phyloP scores from a whole-genome alignment of 2,888 invertebrate genomes.

The Aleiodes testaceus region DNA sequence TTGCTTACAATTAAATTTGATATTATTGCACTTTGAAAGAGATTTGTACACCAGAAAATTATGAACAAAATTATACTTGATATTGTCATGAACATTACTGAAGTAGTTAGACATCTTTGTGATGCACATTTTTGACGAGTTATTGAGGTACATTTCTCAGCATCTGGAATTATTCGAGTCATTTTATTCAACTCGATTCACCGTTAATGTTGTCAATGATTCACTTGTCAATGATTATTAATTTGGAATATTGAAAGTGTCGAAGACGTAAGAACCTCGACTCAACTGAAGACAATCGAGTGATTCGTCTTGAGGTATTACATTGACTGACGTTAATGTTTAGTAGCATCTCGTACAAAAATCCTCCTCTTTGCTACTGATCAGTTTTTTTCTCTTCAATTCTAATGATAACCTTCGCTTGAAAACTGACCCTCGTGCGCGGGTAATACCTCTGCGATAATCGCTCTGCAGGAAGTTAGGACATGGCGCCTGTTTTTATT shows the following conservation, averaged over 20 bases:
- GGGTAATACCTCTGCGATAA: slow-evolving; percentile 60
- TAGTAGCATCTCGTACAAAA: slow-evolving; percentile 60
- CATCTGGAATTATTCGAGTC: slow-evolving; percentile 48
- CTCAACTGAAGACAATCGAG: slow-evolving; percentile 11
- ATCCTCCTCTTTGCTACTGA: slow-evolving; percentile 50
- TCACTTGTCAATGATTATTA: slow-evolving; percentile 2
- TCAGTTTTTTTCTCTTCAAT: slow-evolving; percentile 48
- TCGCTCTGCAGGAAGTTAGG: slow-evolving; percentile 48
- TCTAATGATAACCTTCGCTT: slow-evolving; percentile 64
- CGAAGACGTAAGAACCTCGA: neutral
- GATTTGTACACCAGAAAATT: slow-evolving; percentile 79
- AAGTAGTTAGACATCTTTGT: slow-evolving; percentile 41
- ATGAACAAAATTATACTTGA: slow-evolving; percentile 76
- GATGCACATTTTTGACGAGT: slow-evolving; percentile 36
- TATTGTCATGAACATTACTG: slow-evolving; percentile 54
- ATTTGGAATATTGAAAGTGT: neutral
- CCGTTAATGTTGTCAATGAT: neutral
- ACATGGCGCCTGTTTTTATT: slow-evolving; percentile 30
- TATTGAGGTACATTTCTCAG: slow-evolving; percentile 47
- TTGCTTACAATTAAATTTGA: slow-evolving; percentile 78
- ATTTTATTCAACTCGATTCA: slow-evolving; percentile 38
- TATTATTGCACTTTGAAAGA: slow-evolving; percentile 76
- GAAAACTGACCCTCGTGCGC: slow-evolving; percentile 59
- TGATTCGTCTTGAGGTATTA: slow-evolving; percentile 55
- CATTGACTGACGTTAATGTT: slow-evolving; percentile 59